Conservation (phyloP, 2,888 invertebrate genomes). For the Lepidochitona cinerea region DNA sequence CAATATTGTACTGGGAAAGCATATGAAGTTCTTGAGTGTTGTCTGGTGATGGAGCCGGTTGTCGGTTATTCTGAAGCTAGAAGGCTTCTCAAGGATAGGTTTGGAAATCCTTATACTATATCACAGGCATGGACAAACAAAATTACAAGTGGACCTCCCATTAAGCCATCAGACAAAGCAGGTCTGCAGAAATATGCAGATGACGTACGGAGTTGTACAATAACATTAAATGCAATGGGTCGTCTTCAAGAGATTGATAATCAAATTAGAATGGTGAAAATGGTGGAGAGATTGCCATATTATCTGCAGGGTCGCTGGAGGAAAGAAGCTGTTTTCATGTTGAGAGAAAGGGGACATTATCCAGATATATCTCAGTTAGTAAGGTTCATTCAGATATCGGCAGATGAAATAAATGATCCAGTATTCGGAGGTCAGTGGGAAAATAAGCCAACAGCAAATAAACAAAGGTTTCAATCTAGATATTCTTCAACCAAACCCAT, state of each 20-base stretch:
- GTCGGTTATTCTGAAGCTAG: neutral
- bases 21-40: neutral
- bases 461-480: neutral
- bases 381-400: neutral
- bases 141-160: neutral
- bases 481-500: neutral
- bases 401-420: neutral
- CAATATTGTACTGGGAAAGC: neutral
- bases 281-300: neutral
- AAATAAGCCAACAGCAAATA: neutral
- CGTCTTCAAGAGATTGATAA: no score
- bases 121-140: neutral
- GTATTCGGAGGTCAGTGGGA: neutral
- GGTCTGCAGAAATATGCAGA: neutral
- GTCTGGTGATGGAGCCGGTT: neutral
- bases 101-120: neutral
- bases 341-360: neutral
- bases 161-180: neutral
- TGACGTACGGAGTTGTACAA: neutral
- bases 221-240: neutral
- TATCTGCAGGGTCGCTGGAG: neutral
- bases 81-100: neutral
- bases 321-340: neutral
- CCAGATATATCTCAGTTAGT: neutral
- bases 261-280: neutral